Base-by-base conservation (phyloP, 2,888 invertebrate genomes). In the Philaethria dido region DNA sequence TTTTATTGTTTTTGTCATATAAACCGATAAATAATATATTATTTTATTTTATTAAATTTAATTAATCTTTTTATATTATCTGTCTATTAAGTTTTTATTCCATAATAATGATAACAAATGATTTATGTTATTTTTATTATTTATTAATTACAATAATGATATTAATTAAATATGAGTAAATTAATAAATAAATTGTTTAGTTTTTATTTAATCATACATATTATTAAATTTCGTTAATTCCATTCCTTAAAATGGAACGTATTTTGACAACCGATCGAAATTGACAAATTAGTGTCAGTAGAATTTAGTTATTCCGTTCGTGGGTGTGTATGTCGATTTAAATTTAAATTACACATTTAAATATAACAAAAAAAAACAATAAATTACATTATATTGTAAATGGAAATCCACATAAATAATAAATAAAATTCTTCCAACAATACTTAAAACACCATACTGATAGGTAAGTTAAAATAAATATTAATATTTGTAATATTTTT, bases 301-400 rank as follows among this genome's bases (percentile, higher is more conserved):
- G 62, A n/a, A 59, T 68, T 75, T 74, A 76, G 75, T 77, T 73
- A 83, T 86, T 87, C 83, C 83, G 86, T 85, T 87, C 79, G 79
- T 81, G 83, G 83, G 84, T 84, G 85, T 83, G 81, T 64, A 29
- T 52, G 44, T 47, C 13, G 47, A 48, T 68, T 60, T 25, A 59
- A 66, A 61, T 62, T 62, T 8, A 62, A 52, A 66, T 50, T 45
- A 68, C 50, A 45, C 59, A 55, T 29, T 39, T 8, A 62, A 48
- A 50, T 39, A 42, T 67, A 44, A 57, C 65, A 61, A 48, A 48
- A 64, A 36, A 63, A 54, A 52, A 39, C n/a, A 11, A 29, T n/a
- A 20, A 36, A n/a, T 59, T 59, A n/a, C 13, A 11, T 48, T 29
- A 60, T 25, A 62, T 72, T 60, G 33, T 73, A 55, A 70, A 69